Base-by-base conservation (phyloP, 2,113 vertebrate species). In the Stegostoma tigrinum region DNA sequence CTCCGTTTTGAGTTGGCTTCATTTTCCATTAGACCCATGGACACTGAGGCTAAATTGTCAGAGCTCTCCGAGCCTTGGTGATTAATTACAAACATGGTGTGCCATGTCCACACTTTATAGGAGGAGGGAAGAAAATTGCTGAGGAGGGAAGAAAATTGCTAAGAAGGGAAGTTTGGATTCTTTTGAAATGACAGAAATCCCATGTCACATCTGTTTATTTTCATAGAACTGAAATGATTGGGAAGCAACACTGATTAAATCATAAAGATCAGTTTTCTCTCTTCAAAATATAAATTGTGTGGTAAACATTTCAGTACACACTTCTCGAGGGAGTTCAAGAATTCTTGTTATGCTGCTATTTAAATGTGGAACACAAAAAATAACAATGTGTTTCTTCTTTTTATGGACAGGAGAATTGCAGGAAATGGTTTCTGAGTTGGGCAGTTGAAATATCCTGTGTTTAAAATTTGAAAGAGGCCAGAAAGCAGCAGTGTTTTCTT, bases 361-460 rank as follows among this genome's bases (percentile, higher is more conserved):
- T 95, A 42, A 95, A 52, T 66, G 42, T 70, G 30, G 67, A 52
- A 72, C 67, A 72, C 67, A 48, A 70, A 72, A 72, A 95, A 30
- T 61, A 72, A 72, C 94, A 95, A 72, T 72, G 68, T 95, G 94
- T 72, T 93, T 70, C 94, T 95, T 70, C 94, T 72, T 70, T 70
- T 52, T 95, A 70, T 95, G 94, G 94, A 95, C 23, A 70, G 45
- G 42, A 95, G 67, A 95, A 70, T 95, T 72, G 38, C 94, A 95
- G 94, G 94, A 95, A 72, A 95, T 72, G 72, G 67, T 72, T 52
- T 75, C 24, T 45, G 67, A 95, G 68, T 72, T 48, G 68, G 67
- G 94, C 94, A 95, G 68, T 66, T 70, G 94, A 95, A 95, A 95
- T 52, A 72, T 95, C 94, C 66, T 72, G 94, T 95, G 42, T 66